Percentiles rank a stretch among this genome's conserved stretches.
These are phyloP conservation scores for Trachops cirrhosus DNA, from an alignment of 2,797 vertebrate species.

Conservation along the genomic window DNA sequence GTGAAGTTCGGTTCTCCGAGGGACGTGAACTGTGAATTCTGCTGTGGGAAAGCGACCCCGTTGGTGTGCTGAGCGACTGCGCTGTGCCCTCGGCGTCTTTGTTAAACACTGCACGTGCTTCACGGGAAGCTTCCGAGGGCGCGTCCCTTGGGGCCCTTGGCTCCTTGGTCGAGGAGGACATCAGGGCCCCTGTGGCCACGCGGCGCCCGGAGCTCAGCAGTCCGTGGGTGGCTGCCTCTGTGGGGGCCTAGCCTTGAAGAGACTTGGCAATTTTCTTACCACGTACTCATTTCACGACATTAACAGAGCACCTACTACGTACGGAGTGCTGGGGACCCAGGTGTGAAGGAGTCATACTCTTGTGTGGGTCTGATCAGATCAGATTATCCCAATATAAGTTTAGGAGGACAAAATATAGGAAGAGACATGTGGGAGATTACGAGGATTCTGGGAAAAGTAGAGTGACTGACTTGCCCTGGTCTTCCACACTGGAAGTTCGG, in stretches of 20 bases:
- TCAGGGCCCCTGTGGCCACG: not conserved
- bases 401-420: not conserved
- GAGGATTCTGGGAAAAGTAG: not conserved
- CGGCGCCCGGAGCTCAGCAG: accelerated
- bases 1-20: not conserved
- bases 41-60: not conserved
- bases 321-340: not conserved
- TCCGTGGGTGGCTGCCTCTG: accelerated
- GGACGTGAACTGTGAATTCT: not conserved
- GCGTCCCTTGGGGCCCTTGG: no score
- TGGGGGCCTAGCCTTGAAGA: not conserved
- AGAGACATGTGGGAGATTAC: not conserved
- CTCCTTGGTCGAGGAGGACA: accelerated
- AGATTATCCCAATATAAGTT: not conserved
- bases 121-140: not conserved
- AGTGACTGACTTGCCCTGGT: not conserved
- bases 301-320: not conserved
- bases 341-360: not conserved
- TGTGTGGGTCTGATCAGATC: not conserved
- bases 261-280: not conserved
- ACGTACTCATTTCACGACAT: not conserved
- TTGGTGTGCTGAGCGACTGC: not conserved
- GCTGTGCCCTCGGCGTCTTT: not conserved
- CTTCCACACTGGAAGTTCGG: not conserved
- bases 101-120: not conserved